Percentiles rank a stretch among this genome's conserved stretches.
Evolutionary conservation across 2,888 invertebrate species (phyloP).

Genomic region (Lathronympha strigana): DNA sequence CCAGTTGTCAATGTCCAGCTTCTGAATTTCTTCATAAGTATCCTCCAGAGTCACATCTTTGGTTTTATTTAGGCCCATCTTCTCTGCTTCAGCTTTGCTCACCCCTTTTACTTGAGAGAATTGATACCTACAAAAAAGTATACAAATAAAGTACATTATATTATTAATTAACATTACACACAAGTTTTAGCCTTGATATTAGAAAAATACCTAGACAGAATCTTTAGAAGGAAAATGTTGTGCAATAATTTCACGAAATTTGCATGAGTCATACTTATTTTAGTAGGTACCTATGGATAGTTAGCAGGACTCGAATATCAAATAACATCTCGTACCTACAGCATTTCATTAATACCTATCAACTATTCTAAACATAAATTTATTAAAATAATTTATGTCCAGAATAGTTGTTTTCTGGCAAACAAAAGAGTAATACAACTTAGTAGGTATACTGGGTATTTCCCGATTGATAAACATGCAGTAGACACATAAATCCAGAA

Average conservation of each 20-base stretch:
- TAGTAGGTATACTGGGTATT: too few species aligned
- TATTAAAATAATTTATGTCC: too few species aligned
- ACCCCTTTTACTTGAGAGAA: constrained; percentile 85
- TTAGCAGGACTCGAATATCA: too few species aligned
- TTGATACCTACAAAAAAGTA: constrained; percentile 71
- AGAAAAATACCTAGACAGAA: neutral
- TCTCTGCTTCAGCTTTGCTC: constrained; percentile 86
- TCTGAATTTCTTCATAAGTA: constrained; percentile 89
- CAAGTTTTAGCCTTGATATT: too few species aligned
- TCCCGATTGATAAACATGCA: too few species aligned
- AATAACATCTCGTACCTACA: too few species aligned
- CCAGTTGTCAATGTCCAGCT: constrained; percentile 92
- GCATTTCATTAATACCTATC: too few species aligned
- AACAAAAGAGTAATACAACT: too few species aligned
- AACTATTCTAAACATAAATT: too few species aligned
- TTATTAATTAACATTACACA: neutral
- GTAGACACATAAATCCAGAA: too few species aligned
- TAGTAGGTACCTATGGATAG: neutral
- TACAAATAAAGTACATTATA: neutral
- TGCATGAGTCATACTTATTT: constrained; percentile 8
- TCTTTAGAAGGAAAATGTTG: constrained; percentile 15
- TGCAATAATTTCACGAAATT: constrained; percentile 12
- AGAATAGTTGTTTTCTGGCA: too few species aligned
- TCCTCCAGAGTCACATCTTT: constrained; percentile 89
- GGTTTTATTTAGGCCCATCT: constrained; percentile 87